Evolutionary conservation across 1,140 invertebrate genomes (phyloP), one percentile per base, ranked within the genome.

Genomic region (Listronotus oregonensis): DNA sequence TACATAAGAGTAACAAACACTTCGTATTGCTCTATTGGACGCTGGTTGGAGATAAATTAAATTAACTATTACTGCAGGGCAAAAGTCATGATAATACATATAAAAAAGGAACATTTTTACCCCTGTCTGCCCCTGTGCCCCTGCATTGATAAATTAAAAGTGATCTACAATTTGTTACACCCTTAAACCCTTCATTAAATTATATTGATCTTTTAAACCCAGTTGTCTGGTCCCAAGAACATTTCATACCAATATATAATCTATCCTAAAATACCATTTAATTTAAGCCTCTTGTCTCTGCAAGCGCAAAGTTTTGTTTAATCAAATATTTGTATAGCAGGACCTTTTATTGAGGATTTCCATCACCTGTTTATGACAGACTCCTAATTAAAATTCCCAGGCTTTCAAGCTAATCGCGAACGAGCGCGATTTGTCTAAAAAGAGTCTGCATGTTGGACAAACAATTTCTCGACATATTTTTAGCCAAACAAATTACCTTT

Each of bases 281-380:
- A 40, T 42, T 42, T 56, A 12, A 34, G 5, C 27, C 50, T 9
- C 31, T 34, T 52, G 32, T 34, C 32, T 32, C 32, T 39, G 39
- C 15, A 61, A 61, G 18, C 43, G 58, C 14, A 15, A 61, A 61
- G 50, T 61, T 61, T 61, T 47, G 39, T 61, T 51, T 61, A 31
- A 32, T 51, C 47, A 40, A 61, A 61, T 51, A 61, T 61, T 61
- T 51, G 43, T 27, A 61, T 17, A 51, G 47, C 37, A 42, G 31
- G 34, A 10, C 44, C 58, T 51, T 61, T 61, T 61, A 61, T 61
- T 61, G 37, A 46, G 34, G 37, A 14, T 51, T 61, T 61, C 47
- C 58, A 61, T 61, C 58, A 61, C 58, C 93, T 71, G 69, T 67
- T 40, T 68, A 67, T 71, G 69, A 71, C 69, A 71, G 69, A 56